Evolutionary conservation across 2,113 vertebrate genomes (phyloP), one percentile per base, ranked within the genome.

Genomic region (Terrapene triunguis): DNA sequence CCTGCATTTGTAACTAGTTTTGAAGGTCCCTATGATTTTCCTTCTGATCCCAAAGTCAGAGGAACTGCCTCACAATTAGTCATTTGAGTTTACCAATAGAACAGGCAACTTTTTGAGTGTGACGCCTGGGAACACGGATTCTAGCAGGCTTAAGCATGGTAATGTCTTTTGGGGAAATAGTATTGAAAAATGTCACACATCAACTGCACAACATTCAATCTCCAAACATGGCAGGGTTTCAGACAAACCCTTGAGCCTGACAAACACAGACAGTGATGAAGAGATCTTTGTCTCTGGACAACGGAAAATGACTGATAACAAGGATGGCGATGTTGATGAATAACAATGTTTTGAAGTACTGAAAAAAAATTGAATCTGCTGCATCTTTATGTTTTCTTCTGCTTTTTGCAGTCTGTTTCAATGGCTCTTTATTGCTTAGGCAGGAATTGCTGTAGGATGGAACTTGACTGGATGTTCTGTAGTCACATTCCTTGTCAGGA

Each of bases 401-500:
- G 14, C 87, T 4, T 84, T 87, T 55, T 65, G 4, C 22, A 87
- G 84, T 44, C 3, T 59, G 48, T 51, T 84, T 84, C 7, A 80
- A 22, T 47, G 79, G 3, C 0, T 9, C 0, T 55, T 94, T 80
- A 85, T 48, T 44, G 1, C 80, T 84, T 47, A 82, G 82, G 80
- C 8, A 94, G 53, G 92, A 89, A 94, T 50, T 95, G 12, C 2
- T 87, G 25, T 29, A 59, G 2, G 2, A 27, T 95, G 94, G 88
- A 95, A 94, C 91, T 94, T 87, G 89, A 87, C 88, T 91, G 84
- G 88, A 79, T 59, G 27, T 87, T 90, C 93, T 93, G 21, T 44
- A 65, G 65, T 94, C 59, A 79, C 89, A 94, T 85, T 85, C 16
- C 69, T 96, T 97, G 86, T 95, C 93, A 90, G 69, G 27, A 7